These are phyloP conservation scores for Bellardia bayeri DNA, from an alignment of 2,888 invertebrate species.

Conservation along the genomic window DNA sequence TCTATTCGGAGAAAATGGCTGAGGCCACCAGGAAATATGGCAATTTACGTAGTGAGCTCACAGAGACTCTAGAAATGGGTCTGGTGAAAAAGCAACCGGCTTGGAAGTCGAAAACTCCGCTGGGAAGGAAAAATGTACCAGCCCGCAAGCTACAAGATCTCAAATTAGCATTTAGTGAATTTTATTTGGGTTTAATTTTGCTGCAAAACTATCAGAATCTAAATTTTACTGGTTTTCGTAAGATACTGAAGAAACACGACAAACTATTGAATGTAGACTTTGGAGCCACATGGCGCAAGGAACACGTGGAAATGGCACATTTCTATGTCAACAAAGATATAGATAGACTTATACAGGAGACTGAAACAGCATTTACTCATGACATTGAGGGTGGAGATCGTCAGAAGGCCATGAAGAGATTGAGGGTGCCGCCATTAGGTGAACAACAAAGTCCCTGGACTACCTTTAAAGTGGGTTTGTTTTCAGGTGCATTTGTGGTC, in stretches of 20 bases:
- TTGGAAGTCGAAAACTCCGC: constrained; percentile 83
- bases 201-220: constrained; percentile 95
- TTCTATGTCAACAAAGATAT: constrained; percentile 95
- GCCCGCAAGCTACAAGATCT: constrained; percentile 91
- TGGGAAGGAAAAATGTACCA: constrained; percentile 85
- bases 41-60: constrained; percentile 89
- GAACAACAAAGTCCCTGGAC: constrained; percentile 93
- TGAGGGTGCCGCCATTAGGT: constrained; percentile 93
- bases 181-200: constrained; percentile 93
- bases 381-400: constrained; percentile 92
- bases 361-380: constrained; percentile 89
- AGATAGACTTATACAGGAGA: constrained; percentile 92
- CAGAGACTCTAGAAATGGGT: constrained; percentile 85
- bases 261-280: constrained; percentile 89
- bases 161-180: constrained; percentile 95
- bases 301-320: constrained; percentile 91
- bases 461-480: constrained; percentile 93
- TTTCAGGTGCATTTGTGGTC: constrained; percentile 92
- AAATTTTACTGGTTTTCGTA: constrained; percentile 95
- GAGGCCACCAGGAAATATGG: constrained; percentile 93
- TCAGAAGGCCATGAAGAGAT: constrained; percentile 93
- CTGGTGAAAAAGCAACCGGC: constrained; percentile 82
- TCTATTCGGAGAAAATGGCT: constrained; percentile 95
- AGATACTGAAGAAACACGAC: constrained; percentile 96
- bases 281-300: constrained; percentile 91